Percentiles rank a stretch among this genome's conserved stretches.
Conservation (phyloP, 2,888 invertebrate species). For the Melieria crassipennis region DNA sequence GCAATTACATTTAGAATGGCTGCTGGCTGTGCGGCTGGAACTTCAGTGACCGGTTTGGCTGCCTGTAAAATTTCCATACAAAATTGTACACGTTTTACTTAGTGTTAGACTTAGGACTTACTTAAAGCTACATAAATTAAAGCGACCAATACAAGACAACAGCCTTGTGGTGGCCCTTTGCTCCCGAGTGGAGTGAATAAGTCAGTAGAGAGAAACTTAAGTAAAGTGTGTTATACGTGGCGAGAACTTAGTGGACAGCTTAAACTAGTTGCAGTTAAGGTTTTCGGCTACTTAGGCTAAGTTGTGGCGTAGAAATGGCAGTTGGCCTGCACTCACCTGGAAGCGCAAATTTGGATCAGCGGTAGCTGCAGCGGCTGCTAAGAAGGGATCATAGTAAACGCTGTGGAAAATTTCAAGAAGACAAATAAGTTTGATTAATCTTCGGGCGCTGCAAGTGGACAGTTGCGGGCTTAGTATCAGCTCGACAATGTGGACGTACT, state of each 20-base stretch:
- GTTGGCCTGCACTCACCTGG: slow-evolving; percentile 74
- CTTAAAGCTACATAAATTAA: no score
- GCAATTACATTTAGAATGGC: slow-evolving; percentile 66
- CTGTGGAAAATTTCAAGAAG: slow-evolving; percentile 65
- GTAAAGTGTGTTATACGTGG: no score
- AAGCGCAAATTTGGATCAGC: slow-evolving; percentile 90
- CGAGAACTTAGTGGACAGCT: no score
- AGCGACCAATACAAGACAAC: no score
- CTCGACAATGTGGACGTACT: slow-evolving; percentile 47
- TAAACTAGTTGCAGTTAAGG: no score
- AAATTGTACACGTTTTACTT: no score
- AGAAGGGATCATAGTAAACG: slow-evolving; percentile 95
- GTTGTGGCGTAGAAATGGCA: no score
- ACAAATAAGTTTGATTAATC: neutral
- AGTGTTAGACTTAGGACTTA: no score
- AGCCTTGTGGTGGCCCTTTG: no score
- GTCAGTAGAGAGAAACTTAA: no score
- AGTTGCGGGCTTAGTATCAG: neutral
- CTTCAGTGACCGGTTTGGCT: slow-evolving; percentile 77
- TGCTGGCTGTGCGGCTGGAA: slow-evolving; percentile 69
- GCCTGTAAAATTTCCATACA: slow-evolving; percentile 70
- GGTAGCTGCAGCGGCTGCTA: slow-evolving; percentile 84
- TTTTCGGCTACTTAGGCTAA: no score
- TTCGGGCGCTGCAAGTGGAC: neutral
- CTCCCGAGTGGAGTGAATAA: no score